Evolutionary conservation across 2,797 vertebrate species (phyloP).

Genomic region (Meda fulgida): DNA sequence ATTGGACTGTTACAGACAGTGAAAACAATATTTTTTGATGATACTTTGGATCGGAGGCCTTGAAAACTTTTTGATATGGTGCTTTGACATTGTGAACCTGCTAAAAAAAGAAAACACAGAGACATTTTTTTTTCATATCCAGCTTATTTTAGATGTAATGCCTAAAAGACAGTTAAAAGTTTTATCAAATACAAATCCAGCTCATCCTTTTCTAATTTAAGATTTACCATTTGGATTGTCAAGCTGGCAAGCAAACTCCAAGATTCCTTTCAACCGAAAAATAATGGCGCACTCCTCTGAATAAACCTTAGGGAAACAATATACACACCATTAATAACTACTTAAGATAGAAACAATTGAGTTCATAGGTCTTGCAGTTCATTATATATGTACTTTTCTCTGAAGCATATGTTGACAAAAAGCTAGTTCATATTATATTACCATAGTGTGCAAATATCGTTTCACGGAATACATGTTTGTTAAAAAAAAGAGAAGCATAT

Average conservation of each 20-base stretch:
- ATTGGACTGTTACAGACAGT: conserved; percentile 82
- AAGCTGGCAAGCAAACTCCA: conserved; percentile 88
- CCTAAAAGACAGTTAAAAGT: neutral
- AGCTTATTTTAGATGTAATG: neutral
- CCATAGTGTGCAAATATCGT: neutral
- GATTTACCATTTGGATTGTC: conserved; percentile 82
- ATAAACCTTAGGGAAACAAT: conserved; percentile 64
- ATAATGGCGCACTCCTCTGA: conserved; percentile 75
- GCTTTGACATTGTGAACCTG: conserved; percentile 78
- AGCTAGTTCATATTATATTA: neutral
- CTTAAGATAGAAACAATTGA: neutral
- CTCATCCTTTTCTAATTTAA: neutral
- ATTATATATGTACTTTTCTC: neutral
- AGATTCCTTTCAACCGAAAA: conserved; percentile 85
- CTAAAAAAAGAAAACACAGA: conserved; percentile 23
- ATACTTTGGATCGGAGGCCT: conserved; percentile 80
- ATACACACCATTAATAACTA: neutral
- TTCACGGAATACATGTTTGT: neutral
- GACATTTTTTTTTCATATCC: neutral
- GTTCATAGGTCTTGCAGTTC: neutral
- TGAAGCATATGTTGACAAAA: neutral
- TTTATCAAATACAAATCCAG: neutral
- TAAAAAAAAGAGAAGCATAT: neutral
- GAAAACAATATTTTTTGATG: conserved; percentile 86
- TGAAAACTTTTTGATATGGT: conserved; percentile 82